Conservation (phyloP, 2,113 vertebrate genomes). For the Hydropotes inermis region DNA sequence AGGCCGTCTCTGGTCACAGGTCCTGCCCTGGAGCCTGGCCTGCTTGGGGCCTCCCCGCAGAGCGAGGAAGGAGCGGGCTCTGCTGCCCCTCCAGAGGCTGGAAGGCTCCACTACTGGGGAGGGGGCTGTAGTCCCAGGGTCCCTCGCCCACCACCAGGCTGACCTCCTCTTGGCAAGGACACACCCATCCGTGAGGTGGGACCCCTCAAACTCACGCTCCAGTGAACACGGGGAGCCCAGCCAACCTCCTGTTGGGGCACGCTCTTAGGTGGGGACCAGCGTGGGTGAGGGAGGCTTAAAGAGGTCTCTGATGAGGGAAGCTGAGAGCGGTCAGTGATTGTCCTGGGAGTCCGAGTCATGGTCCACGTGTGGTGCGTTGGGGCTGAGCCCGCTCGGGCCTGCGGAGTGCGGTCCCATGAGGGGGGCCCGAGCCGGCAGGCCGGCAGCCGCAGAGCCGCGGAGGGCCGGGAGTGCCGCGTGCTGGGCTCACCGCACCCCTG, state of each 20-base stretch:
- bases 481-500: not conserved
- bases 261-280: not conserved
- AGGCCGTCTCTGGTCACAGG: not conserved
- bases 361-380: not conserved
- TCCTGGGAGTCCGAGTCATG: not conserved
- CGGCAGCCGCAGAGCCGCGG: fast-evolving
- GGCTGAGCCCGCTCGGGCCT: not conserved
- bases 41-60: not conserved
- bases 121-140: not conserved
- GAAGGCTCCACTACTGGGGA: not conserved
- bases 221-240: not conserved
- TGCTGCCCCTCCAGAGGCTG: not conserved
- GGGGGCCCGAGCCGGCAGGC: not conserved
- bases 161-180: not conserved
- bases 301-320: not conserved
- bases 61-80: not conserved
- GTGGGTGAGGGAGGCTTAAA: not conserved
- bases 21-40: not conserved
- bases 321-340: not conserved
- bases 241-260: fast-evolving
- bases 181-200: not conserved
- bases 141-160: not conserved
- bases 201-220: too few relatives aligned
- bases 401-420: fast-evolving
- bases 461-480: fast-evolving